Base-by-base conservation (phyloP, 1,140 invertebrate genomes). In the Nasonia giraulti region DNA sequence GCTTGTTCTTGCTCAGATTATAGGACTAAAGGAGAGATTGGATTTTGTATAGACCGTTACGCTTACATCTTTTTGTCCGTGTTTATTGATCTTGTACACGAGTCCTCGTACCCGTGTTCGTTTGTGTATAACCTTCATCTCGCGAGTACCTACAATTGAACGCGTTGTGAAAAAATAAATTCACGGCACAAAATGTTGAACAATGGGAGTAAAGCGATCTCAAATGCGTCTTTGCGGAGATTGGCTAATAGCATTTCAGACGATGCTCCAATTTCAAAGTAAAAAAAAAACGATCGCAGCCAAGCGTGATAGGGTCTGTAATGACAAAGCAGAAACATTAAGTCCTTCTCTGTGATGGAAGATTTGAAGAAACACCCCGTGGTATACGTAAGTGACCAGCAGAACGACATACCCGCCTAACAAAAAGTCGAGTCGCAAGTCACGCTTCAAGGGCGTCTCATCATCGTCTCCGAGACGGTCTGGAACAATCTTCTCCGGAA, bases 351-450 rank as follows among this genome's bases (percentile, higher is more conserved):
- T 14, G 50, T 80, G 86, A 87, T 86, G 88, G 83, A 88, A 86
- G 84, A 89, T 87, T 88, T 85, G 86, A 88, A 88, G 88, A 90
- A 91, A 89, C 90, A 89, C 86, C 84, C 71, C 68, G 31, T 55
- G 50, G 14, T 55, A 20, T 55, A 55, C 8, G 5, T 55, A 55
- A 50, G 76, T 50, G 83, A 80, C 78, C 81, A 77, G 82, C 50
- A 79, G 77, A 75, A 77, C 86, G 47, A 71, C 85, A 17, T 55
- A 6, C 17, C 17, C 80, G 77, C 86, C 73, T 86, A 82, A 84
- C 77, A 76, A 79, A 85, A 87, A 88, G 87, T 89, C 86, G 86
- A 89, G 86, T 80, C 1, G 90, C 91, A 91, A 91, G 91, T 91
- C 91, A 91, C 89, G 90, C 87, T 83, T 80, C 68, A 80, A 77